Evolutionary conservation across 2,113 vertebrate genomes (phyloP).

Genomic region (Xenus cinereus): DNA sequence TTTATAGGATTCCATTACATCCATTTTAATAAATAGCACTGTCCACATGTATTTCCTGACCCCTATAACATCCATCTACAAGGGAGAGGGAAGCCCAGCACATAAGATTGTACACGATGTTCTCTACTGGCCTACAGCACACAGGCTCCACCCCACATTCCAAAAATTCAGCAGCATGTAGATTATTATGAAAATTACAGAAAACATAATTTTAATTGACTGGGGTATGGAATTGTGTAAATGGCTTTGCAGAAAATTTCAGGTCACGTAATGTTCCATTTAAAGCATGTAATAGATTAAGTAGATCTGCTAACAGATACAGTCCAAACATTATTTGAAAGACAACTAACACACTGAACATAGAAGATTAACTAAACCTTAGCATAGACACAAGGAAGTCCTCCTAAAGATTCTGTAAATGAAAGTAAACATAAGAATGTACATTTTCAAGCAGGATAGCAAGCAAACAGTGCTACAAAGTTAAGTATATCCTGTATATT

Average conservation of each 20-base stretch:
- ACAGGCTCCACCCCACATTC: not conserved
- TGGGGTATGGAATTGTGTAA: not conserved
- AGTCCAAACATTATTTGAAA: not conserved
- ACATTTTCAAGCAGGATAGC: not conserved
- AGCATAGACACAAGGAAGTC: not conserved
- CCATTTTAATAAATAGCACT: not conserved
- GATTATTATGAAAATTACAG: too few relatives aligned
- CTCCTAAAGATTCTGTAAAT: not conserved
- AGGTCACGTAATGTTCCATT: not conserved
- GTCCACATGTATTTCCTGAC: not conserved
- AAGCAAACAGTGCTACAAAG: accelerated
- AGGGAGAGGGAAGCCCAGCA: not conserved
- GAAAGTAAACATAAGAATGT: accelerated
- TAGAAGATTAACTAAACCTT: not conserved
- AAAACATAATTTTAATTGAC: not conserved
- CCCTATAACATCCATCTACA: not conserved
- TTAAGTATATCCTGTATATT: not conserved
- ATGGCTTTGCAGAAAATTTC: not conserved
- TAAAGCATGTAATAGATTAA: not conserved
- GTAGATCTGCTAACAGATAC: not conserved
- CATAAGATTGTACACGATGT: not conserved
- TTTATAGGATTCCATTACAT: not conserved
- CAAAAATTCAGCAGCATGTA: not conserved
- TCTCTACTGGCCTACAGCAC: not conserved
- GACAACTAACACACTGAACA: not conserved